A percentile compares a stretch with the other conserved stretches of the same genome.
These are phyloP conservation scores for Gonatopus flavifemur DNA, from an alignment of 1,140 invertebrate species.

Conservation along the genomic window DNA sequence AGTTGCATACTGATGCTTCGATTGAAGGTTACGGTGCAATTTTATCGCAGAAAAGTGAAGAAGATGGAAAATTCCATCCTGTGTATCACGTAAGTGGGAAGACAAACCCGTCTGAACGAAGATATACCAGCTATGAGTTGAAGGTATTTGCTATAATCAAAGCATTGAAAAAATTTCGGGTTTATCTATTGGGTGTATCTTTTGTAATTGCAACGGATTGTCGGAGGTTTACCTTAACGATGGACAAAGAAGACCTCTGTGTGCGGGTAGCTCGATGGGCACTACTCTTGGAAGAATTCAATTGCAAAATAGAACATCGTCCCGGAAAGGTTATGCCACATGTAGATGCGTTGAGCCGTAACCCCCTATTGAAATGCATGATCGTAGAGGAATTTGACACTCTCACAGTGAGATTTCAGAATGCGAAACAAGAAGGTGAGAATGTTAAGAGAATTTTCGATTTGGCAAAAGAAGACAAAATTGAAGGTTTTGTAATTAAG, in stretches of 20 bases:
- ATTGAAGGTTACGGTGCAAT: not conserved
- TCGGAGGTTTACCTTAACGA: too few species aligned
- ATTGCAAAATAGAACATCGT: not conserved
- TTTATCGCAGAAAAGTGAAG: not conserved
- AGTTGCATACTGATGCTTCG: not conserved
- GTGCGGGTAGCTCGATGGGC: too few species aligned
- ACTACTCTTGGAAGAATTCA: too few species aligned
- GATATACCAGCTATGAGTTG: not conserved
- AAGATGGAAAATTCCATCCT: not conserved
- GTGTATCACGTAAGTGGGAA: not conserved
- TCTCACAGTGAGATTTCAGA: not conserved
- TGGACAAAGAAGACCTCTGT: too few species aligned
- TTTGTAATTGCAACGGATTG: too few species aligned
- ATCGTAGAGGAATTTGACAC: not conserved
- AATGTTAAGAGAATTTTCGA: not conserved
- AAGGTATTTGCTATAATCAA: not conserved
- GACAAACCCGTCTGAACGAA: not conserved
- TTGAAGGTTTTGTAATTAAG: too few species aligned
- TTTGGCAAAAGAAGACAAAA: not conserved
- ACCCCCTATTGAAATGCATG: not conserved
- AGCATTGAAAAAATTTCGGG: not conserved
- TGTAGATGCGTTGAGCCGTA: not conserved
- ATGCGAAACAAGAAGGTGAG: not conserved
- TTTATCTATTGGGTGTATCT: conserved; percentile 1
- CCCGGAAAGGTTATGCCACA: not conserved